A percentile compares a stretch with the other conserved stretches of the same genome.
phyloP scores from a whole-genome alignment of 2,113 vertebrate genomes.

The Thinocorus orbignyianus region DNA sequence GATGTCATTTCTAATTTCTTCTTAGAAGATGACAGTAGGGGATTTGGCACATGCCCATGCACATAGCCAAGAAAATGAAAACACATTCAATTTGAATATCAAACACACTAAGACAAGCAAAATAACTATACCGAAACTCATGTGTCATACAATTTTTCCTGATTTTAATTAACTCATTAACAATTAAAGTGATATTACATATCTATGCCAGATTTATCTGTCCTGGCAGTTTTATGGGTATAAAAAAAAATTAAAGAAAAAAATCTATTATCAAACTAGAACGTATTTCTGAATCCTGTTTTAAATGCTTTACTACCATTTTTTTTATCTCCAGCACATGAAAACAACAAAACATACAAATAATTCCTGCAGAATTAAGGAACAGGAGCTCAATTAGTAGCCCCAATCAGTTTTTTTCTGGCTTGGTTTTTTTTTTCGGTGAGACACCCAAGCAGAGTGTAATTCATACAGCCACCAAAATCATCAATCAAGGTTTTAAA shows the following conservation, averaged over 20 bases:
- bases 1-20: neutral
- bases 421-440: neutral
- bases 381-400: neutral
- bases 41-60: neutral
- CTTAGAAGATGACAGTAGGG: neutral
- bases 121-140: neutral
- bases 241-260: neutral
- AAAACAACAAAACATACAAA: neutral
- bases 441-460: neutral
- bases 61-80: neutral
- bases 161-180: neutral
- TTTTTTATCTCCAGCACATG: neutral
- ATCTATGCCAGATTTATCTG: neutral
- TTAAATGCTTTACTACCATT: neutral
- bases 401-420: neutral
- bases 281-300: neutral
- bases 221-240: neutral
- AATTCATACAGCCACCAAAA: neutral
- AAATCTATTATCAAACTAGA: neutral
- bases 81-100: neutral
- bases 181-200: neutral
- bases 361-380: neutral
- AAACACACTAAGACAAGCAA: neutral
- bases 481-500: neutral
- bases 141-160: neutral